Conservation (phyloP, 1,140 invertebrate genomes). For the Heliconius eleuchia region DNA sequence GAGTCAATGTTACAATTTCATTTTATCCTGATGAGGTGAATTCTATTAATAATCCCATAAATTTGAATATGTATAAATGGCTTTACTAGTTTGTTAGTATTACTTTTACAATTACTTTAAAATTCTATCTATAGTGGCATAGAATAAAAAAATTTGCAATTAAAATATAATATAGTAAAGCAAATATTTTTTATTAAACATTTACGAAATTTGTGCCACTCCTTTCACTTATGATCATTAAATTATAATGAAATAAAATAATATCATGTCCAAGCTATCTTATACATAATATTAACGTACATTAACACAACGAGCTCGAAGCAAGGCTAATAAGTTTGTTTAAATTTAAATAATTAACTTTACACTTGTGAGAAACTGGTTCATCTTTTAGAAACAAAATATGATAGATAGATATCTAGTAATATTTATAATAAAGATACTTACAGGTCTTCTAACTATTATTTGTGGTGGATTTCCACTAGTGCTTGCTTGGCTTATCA, state of each 20-base stretch:
- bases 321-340: constrained; percentile 19
- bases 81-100: too few species aligned
- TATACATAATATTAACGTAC: not conserved
- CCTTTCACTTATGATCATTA: too few species aligned
- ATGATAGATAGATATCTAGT: not conserved
- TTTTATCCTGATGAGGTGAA: too few species aligned
- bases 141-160: too few species aligned
- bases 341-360: not conserved
- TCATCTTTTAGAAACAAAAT: constrained; percentile 20
- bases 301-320: not conserved
- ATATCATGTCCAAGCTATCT: not conserved
- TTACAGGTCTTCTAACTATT: constrained; percentile 78
- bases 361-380: not conserved
- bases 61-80: too few species aligned
- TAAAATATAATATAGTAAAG: too few species aligned
- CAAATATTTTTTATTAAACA: too few species aligned
- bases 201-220: too few species aligned
- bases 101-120: too few species aligned
- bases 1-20: too few species aligned
- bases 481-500: constrained; percentile 72
- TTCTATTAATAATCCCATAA: too few species aligned
- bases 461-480: constrained; percentile 76
- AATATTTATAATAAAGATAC: constrained; percentile 42
- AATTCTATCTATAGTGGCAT: too few species aligned
- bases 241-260: not conserved